A percentile compares a stretch with the other conserved stretches of the same genome.
phyloP scores from a whole-genome alignment of 2,888 invertebrate genomes.

The Hololepta plana region DNA sequence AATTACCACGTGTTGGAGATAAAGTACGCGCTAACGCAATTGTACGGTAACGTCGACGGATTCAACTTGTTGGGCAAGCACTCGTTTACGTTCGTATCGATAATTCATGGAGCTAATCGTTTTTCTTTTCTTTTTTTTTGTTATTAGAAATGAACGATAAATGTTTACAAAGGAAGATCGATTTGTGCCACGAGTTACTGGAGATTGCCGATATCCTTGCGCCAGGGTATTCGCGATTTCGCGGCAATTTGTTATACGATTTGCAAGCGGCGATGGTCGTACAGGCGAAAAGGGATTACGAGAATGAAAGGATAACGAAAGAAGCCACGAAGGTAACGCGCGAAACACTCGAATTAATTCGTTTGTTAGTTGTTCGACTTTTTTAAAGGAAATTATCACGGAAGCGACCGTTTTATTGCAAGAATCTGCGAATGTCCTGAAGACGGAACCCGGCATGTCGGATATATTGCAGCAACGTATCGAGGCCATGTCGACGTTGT shows the following conservation, averaged over 20 bases:
- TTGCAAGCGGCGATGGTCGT: constrained; percentile 43
- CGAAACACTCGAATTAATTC: constrained; percentile 4
- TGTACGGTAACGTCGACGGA: constrained; percentile 44
- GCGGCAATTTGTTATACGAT: constrained; percentile 45
- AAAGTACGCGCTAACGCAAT: constrained; percentile 48
- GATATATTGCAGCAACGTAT: constrained; percentile 31
- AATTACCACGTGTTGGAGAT: constrained; percentile 50
- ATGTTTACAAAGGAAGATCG: constrained; percentile 38
- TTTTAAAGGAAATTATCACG: constrained; percentile 38
- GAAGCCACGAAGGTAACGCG: constrained; percentile 35
- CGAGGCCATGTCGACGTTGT: constrained; percentile 20
- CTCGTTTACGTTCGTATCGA: too few relatives aligned
- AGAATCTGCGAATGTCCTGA: constrained; percentile 40
- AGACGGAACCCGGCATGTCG: constrained; percentile 39
- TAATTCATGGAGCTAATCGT: not conserved
- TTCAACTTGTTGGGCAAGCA: constrained; percentile 34
- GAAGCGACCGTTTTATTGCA: constrained; percentile 36
- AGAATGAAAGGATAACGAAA: constrained; percentile 32
- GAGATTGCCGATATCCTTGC: constrained; percentile 42
- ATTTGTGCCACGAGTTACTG: constrained; percentile 47
- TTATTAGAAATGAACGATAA: constrained; percentile 35
- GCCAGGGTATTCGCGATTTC: constrained; percentile 43
- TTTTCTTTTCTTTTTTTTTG: constrained; percentile 1
- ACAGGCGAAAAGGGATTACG: constrained; percentile 35
- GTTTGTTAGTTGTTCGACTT: too few relatives aligned